These are phyloP conservation scores for Brienomyrus longianalis DNA, from an alignment of 2,113 vertebrate genomes.

Conservation along the genomic window DNA sequence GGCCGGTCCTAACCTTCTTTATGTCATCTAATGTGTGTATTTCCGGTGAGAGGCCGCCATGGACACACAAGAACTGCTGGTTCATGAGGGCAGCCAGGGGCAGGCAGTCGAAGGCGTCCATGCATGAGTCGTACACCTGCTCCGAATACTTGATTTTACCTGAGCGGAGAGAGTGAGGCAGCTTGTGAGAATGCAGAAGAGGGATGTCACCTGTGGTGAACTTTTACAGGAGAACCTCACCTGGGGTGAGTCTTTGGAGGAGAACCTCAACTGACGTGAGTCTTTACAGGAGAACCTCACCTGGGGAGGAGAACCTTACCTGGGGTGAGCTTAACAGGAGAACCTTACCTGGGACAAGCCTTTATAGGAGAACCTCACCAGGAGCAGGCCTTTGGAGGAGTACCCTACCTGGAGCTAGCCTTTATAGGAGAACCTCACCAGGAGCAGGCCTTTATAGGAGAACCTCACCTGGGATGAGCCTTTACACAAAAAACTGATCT, in stretches of 20 bases:
- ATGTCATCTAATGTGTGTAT: constrained; percentile 73
- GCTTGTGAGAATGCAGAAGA: constrained; percentile 18
- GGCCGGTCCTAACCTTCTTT: constrained; percentile 56
- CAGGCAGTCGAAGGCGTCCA: constrained; percentile 72
- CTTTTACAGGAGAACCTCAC: background rate
- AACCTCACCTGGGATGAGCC: no score
- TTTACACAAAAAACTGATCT: no score
- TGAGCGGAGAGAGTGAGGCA: constrained; percentile 34
- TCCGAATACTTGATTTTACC: constrained; percentile 79
- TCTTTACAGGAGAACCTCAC: no score
- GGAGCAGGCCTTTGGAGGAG: no score
- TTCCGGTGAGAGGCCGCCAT: constrained; percentile 71
- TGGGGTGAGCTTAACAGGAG: no score
- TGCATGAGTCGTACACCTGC: constrained; percentile 72
- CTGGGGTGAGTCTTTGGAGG: background rate
- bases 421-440: background rate
- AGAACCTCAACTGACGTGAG: background rate
- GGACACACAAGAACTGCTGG: constrained; percentile 71
- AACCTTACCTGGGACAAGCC: background rate
- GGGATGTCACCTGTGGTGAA: background rate
- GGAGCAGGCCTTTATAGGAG: background rate
- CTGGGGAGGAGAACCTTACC: no score
- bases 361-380: no score
- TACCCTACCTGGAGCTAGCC: background rate
- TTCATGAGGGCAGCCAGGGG: constrained; percentile 73